phyloP scores from a whole-genome alignment of 1,140 invertebrate species.

The Euura saliciscinereae region DNA sequence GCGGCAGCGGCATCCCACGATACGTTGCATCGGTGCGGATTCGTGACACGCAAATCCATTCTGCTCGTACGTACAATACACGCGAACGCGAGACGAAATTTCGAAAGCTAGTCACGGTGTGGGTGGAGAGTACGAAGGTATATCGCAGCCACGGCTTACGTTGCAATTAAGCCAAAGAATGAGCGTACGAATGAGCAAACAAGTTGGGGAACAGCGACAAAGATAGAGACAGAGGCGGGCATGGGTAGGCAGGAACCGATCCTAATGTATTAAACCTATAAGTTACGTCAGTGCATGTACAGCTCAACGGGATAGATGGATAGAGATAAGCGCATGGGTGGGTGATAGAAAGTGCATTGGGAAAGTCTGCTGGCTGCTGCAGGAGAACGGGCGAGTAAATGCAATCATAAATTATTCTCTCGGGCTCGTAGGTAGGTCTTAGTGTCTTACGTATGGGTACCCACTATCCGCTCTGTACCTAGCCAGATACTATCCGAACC shows the following conservation, averaged over 20 bases:
- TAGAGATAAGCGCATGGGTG: conserved; percentile 3
- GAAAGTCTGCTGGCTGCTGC: conserved; percentile 22
- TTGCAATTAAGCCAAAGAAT: background rate
- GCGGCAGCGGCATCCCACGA: background rate
- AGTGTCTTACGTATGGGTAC: no score
- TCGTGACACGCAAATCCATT: no score
- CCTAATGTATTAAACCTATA: background rate
- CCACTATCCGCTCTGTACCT: background rate
- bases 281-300: conserved; percentile 2
- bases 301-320: background rate
- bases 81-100: background rate
- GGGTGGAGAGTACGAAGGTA: background rate
- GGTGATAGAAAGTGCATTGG: conserved; percentile 35
- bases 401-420: conserved; percentile 30
- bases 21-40: background rate
- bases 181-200: background rate
- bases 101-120: background rate
- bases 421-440: no score
- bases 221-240: background rate
- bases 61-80: no score
- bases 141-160: background rate
- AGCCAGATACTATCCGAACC: background rate
- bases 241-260: background rate
- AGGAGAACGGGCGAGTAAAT: conserved; percentile 29
- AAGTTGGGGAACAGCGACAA: background rate